phyloP scores from a whole-genome alignment of 2,797 vertebrate species.

The Glyptemys insculpta region DNA sequence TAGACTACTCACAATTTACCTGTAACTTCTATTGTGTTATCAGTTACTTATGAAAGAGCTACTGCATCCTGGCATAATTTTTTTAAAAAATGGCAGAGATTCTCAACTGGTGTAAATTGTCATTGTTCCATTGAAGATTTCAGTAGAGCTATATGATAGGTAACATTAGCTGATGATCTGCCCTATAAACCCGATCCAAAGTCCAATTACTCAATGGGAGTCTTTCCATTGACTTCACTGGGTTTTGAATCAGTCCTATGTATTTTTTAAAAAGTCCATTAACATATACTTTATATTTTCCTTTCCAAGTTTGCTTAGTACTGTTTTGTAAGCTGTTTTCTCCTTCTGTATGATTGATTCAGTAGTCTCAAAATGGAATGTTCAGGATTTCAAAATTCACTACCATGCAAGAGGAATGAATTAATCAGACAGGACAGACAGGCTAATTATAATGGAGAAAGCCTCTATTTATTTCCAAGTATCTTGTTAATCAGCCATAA shows the following conservation, averaged over 20 bases:
- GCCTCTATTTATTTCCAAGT: conserved; percentile 40
- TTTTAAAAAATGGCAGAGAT: background rate
- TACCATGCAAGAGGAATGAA: background rate
- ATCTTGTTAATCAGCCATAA: conserved; percentile 58
- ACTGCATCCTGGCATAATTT: background rate
- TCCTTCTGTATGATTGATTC: background rate
- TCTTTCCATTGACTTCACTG: background rate
- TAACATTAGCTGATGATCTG: background rate
- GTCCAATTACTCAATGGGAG: background rate
- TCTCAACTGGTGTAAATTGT: rapidly evolving
- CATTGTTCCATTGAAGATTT: rapidly evolving
- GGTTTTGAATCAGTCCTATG: background rate
- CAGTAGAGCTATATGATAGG: background rate
- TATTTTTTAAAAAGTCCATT: background rate
- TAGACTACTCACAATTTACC: background rate
- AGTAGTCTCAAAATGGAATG: background rate
- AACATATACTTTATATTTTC: background rate
- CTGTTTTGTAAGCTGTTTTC: background rate
- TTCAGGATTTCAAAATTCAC: conserved; percentile 11
- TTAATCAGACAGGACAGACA: conserved; percentile 34
- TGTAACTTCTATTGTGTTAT: rapidly evolving
- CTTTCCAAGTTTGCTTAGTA: background rate
- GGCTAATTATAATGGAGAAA: conserved; percentile 34
- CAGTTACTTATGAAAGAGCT: background rate
- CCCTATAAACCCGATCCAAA: background rate